Conservation (phyloP, 2,113 vertebrate genomes). For the Oreamnos americanus region DNA sequence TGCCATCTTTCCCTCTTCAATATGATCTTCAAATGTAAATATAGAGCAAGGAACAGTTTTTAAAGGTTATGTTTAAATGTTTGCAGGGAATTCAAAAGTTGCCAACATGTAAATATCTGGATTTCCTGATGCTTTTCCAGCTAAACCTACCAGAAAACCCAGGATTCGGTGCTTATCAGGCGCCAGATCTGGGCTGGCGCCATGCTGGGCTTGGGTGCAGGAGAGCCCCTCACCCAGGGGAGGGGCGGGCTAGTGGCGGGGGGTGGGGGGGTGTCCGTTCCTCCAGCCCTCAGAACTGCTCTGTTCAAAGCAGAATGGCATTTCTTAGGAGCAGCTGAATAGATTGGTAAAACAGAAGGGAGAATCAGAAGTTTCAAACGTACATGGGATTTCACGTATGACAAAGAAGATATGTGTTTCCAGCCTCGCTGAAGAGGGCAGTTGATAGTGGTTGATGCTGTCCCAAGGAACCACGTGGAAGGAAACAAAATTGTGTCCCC, state of each 20-base stretch:
- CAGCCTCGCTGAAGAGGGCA: not conserved
- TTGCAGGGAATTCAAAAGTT: no score
- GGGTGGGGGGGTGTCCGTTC: no score
- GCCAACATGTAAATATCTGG: not conserved
- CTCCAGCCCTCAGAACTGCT: not conserved
- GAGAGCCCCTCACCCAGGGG: not conserved
- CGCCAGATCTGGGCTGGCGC: not conserved
- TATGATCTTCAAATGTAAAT: rapidly evolving
- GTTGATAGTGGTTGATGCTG: not conserved
- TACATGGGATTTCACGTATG: rapidly evolving
- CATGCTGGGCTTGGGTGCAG: rapidly evolving
- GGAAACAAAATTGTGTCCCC: no score
- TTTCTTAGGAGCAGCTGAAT: not conserved
- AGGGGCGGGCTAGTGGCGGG: not conserved
- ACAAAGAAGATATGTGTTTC: not conserved
- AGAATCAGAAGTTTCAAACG: no score
- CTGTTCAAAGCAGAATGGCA: not conserved
- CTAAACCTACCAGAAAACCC: not conserved
- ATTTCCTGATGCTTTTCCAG: not conserved
- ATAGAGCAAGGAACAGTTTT: not conserved
- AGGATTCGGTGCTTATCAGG: not conserved
- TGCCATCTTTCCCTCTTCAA: not conserved
- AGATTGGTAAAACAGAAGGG: no score
- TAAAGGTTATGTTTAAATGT: not conserved
- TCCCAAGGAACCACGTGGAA: rapidly evolving